Conservation (phyloP, 2,797 vertebrate genomes). For the Spinibarbus caldwelli region DNA sequence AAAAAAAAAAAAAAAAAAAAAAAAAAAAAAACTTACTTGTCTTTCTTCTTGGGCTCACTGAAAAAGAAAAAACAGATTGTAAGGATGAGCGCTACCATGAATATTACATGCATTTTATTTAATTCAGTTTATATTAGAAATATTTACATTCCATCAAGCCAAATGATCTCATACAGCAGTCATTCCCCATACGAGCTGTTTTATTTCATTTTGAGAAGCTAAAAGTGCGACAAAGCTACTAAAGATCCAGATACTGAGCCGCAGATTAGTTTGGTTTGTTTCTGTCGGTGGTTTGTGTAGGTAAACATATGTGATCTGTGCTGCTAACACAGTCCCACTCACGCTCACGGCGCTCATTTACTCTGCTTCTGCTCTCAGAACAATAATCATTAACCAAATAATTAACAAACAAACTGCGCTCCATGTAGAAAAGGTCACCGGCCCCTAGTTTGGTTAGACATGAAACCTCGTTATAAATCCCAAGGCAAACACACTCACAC, state of each 20-base stretch:
- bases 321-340: too few species aligned
- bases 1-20: too few species aligned
- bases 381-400: constrained; percentile 3
- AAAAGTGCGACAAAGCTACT: neutral
- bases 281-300: neutral
- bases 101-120: neutral
- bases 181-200: neutral
- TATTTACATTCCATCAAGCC: neutral
- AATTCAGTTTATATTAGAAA: neutral
- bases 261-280: neutral
- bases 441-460: neutral
- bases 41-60: constrained; percentile 26
- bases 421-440: neutral
- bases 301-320: too few species aligned
- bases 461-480: neutral
- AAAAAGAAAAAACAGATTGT: neutral
- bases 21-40: neutral
- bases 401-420: neutral
- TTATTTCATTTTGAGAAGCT: neutral
- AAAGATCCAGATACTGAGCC: neutral
- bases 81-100: neutral
- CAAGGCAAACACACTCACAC: constrained; percentile 27
- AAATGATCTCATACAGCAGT: neutral
- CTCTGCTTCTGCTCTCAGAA: neutral
- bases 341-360: neutral